Conservation (phyloP, 1,140 invertebrate genomes). For the Meloidogyne hapla region DNA sequence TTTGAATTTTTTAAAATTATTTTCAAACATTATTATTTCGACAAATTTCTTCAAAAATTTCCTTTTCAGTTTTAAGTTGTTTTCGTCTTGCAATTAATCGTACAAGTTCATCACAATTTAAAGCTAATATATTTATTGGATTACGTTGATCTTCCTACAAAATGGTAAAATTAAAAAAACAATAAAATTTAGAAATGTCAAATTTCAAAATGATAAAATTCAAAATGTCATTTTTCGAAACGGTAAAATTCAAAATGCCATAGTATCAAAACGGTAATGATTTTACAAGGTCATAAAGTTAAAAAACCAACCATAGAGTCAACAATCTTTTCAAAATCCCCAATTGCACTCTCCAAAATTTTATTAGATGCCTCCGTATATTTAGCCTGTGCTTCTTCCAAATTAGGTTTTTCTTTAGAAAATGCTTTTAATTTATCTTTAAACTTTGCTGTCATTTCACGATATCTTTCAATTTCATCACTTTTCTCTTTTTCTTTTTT, state of each 20-base stretch:
- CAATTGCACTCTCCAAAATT: conserved; percentile 10
- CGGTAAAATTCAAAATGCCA: too few relatives aligned
- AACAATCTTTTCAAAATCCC: conserved; percentile 34
- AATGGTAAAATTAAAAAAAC: not conserved
- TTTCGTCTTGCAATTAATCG: not conserved
- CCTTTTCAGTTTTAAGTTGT: not conserved
- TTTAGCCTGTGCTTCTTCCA: conserved; percentile 23
- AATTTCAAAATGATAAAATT: too few relatives aligned
- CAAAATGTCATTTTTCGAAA: too few relatives aligned
- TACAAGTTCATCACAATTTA: not conserved
- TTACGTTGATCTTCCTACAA: not conserved
- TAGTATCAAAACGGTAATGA: too few relatives aligned
- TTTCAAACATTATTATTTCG: not conserved
- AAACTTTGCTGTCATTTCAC: not conserved
- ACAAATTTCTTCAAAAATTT: not conserved
- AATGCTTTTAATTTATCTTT: conserved; percentile 12
- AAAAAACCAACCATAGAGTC: conserved; percentile 20
- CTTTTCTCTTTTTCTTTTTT: conserved; percentile 20
- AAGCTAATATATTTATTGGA: not conserved
- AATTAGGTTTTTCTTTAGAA: conserved; percentile 32
- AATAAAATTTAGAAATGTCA: not conserved
- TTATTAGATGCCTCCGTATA: conserved; percentile 32
- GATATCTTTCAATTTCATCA: conserved; percentile 6
- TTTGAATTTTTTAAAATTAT: too few relatives aligned
- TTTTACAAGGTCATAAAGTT: too few relatives aligned